Conservation (phyloP, 1,140 invertebrate species). For the Drosophila micromelanica region DNA sequence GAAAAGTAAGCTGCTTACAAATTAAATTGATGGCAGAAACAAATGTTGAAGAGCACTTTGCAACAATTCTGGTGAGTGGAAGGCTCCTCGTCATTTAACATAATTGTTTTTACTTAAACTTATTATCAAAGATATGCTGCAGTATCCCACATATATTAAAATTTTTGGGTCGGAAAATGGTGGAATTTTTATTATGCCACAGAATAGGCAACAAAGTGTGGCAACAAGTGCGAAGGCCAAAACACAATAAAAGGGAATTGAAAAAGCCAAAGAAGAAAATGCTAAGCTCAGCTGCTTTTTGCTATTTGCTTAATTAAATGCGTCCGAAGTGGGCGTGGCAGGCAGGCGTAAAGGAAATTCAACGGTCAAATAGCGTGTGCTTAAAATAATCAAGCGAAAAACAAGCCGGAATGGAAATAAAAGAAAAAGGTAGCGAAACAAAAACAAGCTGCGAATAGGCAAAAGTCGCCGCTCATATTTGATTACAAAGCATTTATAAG, state of each 20-base stretch:
- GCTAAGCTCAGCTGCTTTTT: constrained; percentile 48
- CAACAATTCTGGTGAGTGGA: no score
- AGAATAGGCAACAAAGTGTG: constrained; percentile 64
- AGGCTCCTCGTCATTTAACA: no score
- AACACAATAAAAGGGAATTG: constrained; percentile 26
- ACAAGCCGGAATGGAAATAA: constrained; percentile 10
- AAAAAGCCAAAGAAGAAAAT: constrained; percentile 12
- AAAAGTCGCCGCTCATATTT: constrained; percentile 56
- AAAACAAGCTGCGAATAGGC: constrained; percentile 18
- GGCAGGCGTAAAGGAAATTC: constrained; percentile 23
- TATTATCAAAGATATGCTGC: no score
- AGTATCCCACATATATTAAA: no score
- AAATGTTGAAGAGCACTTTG: no score
- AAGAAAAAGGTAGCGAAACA: constrained; percentile 17
- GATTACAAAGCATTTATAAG: constrained; percentile 73
- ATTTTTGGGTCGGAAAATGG: no score
- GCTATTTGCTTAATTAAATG: constrained; percentile 81
- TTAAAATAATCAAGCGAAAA: constrained; percentile 62
- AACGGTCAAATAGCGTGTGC: constrained; percentile 45
- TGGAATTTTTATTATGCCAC: constrained; percentile 34
- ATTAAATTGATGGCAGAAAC: background rate
- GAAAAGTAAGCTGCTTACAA: background rate
- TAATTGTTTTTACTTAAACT: no score
- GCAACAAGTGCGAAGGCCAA: constrained; percentile 55
- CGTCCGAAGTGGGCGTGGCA: constrained; percentile 45